phyloP scores from a whole-genome alignment of 2,888 invertebrate genomes.

The Magallana nippona region DNA sequence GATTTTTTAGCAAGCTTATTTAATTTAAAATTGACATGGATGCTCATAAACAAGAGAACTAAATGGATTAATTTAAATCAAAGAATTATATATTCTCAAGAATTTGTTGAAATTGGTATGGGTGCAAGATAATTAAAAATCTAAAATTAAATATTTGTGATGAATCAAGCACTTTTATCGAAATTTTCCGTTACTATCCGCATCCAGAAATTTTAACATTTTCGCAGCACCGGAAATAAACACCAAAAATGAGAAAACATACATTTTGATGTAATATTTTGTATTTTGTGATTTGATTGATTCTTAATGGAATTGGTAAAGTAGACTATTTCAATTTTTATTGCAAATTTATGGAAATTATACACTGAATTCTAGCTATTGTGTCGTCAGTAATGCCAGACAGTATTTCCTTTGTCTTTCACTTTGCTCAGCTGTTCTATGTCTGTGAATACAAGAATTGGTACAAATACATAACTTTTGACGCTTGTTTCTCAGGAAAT shows the following conservation, averaged over 20 bases:
- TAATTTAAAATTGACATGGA: too few relatives aligned
- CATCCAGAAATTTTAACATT: not conserved
- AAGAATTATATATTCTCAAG: too few relatives aligned
- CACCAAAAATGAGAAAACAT: constrained; percentile 26
- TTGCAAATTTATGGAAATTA: not conserved
- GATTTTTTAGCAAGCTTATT: too few relatives aligned
- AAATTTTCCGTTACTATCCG: not conserved
- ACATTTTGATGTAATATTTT: constrained; percentile 25
- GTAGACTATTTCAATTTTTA: not conserved
- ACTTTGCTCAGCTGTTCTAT: not conserved
- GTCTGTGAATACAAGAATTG: not conserved
- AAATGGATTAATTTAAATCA: too few relatives aligned
- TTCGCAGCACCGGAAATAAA: constrained; percentile 14
- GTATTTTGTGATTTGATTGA: not conserved
- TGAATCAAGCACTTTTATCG: too few relatives aligned
- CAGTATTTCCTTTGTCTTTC: not conserved
- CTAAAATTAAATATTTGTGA: too few relatives aligned
- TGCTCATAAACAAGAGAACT: too few relatives aligned
- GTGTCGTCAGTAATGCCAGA: not conserved
- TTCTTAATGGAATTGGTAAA: not conserved
- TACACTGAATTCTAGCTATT: not conserved
- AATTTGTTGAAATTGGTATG: not conserved
- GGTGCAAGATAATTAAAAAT: not conserved
- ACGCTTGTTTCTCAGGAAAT: not conserved
- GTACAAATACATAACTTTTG: not conserved